Conservation (phyloP, 1,140 invertebrate genomes). For the Limonius californicus region DNA sequence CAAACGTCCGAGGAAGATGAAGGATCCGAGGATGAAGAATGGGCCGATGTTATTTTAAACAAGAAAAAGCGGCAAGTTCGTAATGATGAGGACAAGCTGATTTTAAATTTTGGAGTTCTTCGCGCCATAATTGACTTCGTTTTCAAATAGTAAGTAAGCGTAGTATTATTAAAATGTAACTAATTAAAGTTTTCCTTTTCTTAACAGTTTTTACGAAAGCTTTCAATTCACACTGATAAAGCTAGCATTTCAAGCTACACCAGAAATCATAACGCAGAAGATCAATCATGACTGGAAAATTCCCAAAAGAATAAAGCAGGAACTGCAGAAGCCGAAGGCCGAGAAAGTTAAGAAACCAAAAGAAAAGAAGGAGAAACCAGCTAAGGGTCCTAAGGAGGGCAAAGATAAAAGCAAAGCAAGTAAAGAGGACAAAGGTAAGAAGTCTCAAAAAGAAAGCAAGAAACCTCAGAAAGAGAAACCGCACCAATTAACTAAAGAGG, state of each 20-base stretch:
- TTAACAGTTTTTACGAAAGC: conserved; percentile 20
- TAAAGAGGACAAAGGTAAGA: conserved; percentile 20
- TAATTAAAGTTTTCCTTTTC: not conserved
- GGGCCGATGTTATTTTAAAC: not conserved
- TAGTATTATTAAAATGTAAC: not conserved
- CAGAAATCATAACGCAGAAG: conserved; percentile 30
- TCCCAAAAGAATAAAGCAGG: conserved; percentile 31
- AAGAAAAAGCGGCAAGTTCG: not conserved
- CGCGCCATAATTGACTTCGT: conserved; percentile 19
- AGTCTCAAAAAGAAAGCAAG: conserved; percentile 25
- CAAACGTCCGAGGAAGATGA: conserved; percentile 13
- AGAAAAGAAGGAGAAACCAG: not conserved
- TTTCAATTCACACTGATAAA: conserved; percentile 21
- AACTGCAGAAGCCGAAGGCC: conserved; percentile 29
- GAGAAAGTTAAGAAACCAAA: conserved; percentile 25
- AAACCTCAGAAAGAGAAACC: conserved; percentile 25
- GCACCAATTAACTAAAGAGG: conserved; percentile 27
- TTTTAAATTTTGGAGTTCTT: conserved; percentile 17
- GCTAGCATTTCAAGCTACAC: conserved; percentile 18
- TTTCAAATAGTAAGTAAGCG: conserved; percentile 23
- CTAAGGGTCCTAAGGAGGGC: not conserved
- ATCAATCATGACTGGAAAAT: conserved; percentile 32
- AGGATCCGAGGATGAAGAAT: conserved; percentile 9
- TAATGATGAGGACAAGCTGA: not conserved
- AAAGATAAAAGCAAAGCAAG: conserved; percentile 18